Evolutionary conservation across 2,797 vertebrate genomes (phyloP), one percentile per base, ranked within the genome.

Genomic region (Myotis daubentonii): DNA sequence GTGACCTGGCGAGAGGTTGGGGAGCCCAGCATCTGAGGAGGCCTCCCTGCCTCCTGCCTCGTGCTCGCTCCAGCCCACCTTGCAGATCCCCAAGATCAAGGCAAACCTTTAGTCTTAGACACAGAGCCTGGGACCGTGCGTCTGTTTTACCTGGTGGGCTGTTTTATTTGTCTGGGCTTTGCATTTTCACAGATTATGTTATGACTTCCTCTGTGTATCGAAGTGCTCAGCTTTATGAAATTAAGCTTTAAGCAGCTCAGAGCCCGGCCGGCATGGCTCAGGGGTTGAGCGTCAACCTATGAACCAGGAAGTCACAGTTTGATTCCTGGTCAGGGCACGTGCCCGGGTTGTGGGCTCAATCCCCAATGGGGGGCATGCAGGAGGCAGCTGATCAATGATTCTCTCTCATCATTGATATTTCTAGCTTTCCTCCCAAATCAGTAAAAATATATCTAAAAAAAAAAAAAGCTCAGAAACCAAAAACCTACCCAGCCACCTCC

Each of bases 401-500:
- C 55, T 23, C 55, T 57, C 3, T 62, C 60, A 62, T 62, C 60
- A 62, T 15, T 62, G 60, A 62, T 62, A 25, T 62, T 62, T 15
- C 25, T 62, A 62, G 57, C 57, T 62, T 25, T 62, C 57, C 57
- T 28, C 57, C 28, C 12, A 62, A 62, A 13, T 30, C 60, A 62
- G 15, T 62, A 6, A 60, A 28, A 55, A 22, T 47, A 47, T 47
- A 12, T 47, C 12, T 47, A 28, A 28, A 60, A 62, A 47, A 28
- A 60, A 62, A 47, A 23, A 33, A 30, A 51, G 36, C 68, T 57
- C 33, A 91, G 80, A 20, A 19, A 89, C 8, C 15, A n/a, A 68
- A 87, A 16, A 93, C 98, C 91, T 97, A 99, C 99, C 99, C 99
- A 7, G 98, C 98, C 51, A 98, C 98, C 89, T 99, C 98, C 41